phyloP scores from a whole-genome alignment of 2,113 vertebrate genomes.

The Antechinus stuartii region DNA sequence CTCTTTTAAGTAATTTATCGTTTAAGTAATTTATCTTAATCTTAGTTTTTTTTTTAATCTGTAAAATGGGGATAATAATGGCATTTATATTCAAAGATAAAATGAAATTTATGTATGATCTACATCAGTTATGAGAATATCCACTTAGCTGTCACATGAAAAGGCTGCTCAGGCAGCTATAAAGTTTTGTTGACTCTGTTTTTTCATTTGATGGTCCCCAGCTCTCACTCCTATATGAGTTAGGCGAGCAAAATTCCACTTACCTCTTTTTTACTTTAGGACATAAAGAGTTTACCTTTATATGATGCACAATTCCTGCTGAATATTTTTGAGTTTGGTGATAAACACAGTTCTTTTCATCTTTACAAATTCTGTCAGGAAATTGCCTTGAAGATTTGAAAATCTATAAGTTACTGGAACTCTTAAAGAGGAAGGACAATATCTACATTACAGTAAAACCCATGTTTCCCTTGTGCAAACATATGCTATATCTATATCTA shows the following conservation, averaged over 20 bases:
- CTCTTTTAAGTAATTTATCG: too few relatives aligned
- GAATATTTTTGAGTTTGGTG: not conserved
- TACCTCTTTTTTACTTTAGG: not conserved
- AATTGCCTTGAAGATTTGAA: not conserved
- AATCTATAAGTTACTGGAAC: not conserved
- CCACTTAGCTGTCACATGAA: not conserved
- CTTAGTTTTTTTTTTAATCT: too few relatives aligned
- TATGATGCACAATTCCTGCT: not conserved
- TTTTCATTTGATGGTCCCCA: not conserved
- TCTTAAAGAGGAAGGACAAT: not conserved
- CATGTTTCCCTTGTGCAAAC: not conserved
- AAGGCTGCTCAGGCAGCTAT: not conserved
- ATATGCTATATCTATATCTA: not conserved
- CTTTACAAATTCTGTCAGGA: not conserved
- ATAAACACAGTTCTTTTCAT: not conserved
- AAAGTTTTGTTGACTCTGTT: not conserved
- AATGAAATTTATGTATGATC: too few relatives aligned
- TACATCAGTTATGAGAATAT: too few relatives aligned
- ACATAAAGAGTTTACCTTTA: not conserved
- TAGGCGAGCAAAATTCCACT: not conserved
- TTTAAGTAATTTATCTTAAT: too few relatives aligned
- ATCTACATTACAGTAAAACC: not conserved
- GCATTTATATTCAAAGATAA: too few relatives aligned
- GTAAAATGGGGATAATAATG: too few relatives aligned
- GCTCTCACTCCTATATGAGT: not conserved